phyloP scores from a whole-genome alignment of 2,888 invertebrate species.

The Lottia gigantea region DNA sequence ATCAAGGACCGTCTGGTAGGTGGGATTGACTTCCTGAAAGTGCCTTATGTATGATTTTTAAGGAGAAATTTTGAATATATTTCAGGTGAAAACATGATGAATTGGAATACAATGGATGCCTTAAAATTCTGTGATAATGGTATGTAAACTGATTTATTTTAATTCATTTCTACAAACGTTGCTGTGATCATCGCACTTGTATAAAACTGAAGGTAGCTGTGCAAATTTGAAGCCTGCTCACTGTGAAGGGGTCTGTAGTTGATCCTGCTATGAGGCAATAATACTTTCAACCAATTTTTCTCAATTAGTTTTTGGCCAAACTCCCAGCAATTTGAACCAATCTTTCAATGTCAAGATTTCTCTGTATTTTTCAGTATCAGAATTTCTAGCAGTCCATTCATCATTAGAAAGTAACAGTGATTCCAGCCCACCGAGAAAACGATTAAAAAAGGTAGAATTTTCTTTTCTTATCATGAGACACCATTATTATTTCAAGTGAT shows the following conservation, averaged over 20 bases:
- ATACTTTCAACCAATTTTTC: too few species aligned
- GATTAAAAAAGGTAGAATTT: conserved; percentile 37
- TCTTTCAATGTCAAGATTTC: neutral
- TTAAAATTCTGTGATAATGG: conserved; percentile 67
- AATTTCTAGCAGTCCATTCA: conserved; percentile 66
- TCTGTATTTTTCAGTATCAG: conserved; percentile 29
- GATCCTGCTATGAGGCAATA: too few species aligned
- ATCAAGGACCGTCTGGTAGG: too few species aligned
- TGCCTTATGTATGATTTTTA: too few species aligned
- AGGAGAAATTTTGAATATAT: neutral
- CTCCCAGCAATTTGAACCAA: too few species aligned
- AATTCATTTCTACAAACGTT: too few species aligned
- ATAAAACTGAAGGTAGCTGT: neutral
- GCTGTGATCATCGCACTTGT: neutral
- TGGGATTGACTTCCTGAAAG: too few species aligned
- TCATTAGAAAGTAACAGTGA: conserved; percentile 51
- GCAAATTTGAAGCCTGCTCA: too few species aligned
- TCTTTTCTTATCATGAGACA: too few species aligned
- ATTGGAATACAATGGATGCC: conserved; percentile 68
- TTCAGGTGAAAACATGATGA: conserved; percentile 71
- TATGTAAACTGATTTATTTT: conserved; percentile 30
- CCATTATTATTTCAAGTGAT: too few species aligned
- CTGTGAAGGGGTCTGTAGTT: too few species aligned
- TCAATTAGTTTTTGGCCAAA: too few species aligned
- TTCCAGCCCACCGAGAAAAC: conserved; percentile 45